Base-by-base conservation (phyloP, 2,888 invertebrate genomes). In the Phymatocera aterrima region DNA sequence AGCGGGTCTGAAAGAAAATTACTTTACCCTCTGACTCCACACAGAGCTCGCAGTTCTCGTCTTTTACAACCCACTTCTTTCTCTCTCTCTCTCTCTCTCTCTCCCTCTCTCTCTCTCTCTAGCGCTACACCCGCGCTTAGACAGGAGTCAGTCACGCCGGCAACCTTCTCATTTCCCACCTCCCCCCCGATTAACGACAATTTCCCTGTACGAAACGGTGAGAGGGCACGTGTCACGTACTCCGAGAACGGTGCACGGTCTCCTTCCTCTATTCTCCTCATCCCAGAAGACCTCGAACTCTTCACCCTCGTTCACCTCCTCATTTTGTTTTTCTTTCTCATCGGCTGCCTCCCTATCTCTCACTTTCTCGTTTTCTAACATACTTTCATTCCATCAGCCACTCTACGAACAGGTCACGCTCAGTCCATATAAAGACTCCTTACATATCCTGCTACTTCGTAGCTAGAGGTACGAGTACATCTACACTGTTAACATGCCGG, bases 221-320 rank as follows among this genome's bases (percentile, higher is more conserved):
- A 24, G 21, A 48, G 60, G 28, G 57, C 75, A 75, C 75, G 75
- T 75, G 75, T 75, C 75, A 75, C 75, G 75, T 75, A 75, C 75
- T 43, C 15, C 28, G 40, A 40, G 75, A 57, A 75, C 60, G 57
- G 60, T 18, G 40, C 75, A 37, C 60, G 51, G 48, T 72, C 72
- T 34, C 8, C n/a, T 31, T 60, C 10, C 5, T 64, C 61, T 37
- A 12, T 21, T 37, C 61, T n/a, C 37, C 43, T 46, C 68, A 43
- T 40, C 46, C 68, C 68, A 15, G 15, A 68, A 68, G 68, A 68
- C 68, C 68, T 68, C 43, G 43, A 46, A 68, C 43, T 68, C 68
- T 68, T 68, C 40, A 28, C 40, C 68, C 68, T 68, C 46, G 21
- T 68, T 8, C 5, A 40, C 8, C 40, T n/a, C n/a, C n/a, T n/a